A percentile compares a stretch with the other conserved stretches of the same genome.
Evolutionary conservation across 1,140 invertebrate genomes (phyloP).

Genomic region (Calycopis cecrops): DNA sequence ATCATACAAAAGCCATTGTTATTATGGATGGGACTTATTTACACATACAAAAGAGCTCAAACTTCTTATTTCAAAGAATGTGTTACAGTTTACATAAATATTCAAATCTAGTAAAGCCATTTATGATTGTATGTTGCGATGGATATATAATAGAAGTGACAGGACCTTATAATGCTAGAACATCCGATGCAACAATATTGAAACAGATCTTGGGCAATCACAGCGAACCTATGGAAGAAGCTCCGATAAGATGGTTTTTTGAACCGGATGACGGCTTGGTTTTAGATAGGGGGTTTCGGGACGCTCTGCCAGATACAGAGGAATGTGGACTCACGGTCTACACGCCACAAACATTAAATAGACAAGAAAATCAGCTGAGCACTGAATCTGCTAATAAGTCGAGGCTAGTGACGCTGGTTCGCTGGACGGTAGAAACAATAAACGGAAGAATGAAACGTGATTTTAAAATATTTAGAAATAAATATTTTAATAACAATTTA

Average conservation of each 20-base stretch:
- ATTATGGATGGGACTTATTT: background rate
- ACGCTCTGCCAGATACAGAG: background rate
- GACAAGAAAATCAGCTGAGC: slow-evolving; percentile 1
- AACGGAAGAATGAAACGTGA: background rate
- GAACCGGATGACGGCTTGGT: slow-evolving; percentile 5
- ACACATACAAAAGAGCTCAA: slow-evolving; percentile 1
- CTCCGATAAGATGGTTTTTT: slow-evolving; percentile 10
- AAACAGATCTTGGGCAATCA: no score
- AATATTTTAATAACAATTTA: slow-evolving; percentile 1
- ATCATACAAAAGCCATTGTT: slow-evolving; percentile 2
- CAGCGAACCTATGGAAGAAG: slow-evolving; percentile 1
- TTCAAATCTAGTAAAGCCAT: background rate
- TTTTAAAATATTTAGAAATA: slow-evolving; percentile 6
- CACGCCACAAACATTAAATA: background rate
- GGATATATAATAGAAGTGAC: slow-evolving; percentile 6
- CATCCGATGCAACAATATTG: no score
- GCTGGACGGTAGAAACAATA: slow-evolving; percentile 2
- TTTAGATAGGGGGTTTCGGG: slow-evolving; percentile 2
- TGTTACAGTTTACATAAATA: slow-evolving; percentile 3
- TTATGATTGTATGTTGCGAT: slow-evolving; percentile 8
- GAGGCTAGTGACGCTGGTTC: background rate
- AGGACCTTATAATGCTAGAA: background rate
- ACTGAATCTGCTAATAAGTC: slow-evolving; percentile 6
- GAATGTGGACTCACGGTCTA: no score
- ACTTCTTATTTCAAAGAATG: background rate